Evolutionary conservation across 2,797 vertebrate genomes (phyloP), one percentile per base, ranked within the genome.

Genomic region (Ctenosaura bakeri): DNA sequence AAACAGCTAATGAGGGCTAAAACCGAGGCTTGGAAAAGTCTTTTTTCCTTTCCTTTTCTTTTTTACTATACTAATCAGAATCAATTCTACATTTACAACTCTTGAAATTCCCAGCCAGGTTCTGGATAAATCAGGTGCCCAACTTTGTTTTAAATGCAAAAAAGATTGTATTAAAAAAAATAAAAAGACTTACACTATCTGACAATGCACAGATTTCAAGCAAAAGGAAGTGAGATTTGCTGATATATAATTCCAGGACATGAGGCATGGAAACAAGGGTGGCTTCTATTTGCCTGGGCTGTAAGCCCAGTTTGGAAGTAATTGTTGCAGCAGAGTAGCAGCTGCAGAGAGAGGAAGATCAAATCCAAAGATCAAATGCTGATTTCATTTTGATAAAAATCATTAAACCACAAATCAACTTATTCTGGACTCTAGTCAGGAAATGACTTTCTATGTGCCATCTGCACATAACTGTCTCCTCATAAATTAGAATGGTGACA

Each of bases 381-480:
- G 96, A 96, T 96, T 97, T 96, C 95, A 96, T 96, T 96, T 94
- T 94, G 95, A 96, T 97, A 96, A 96, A 96, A 97, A 96, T 96
- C 92, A 97, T 96, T 96, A 97, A 96, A 95, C 95, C 90, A 94
- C 42, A 89, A 95, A 95, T 96, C 96, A 96, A 94, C 95, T 95
- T 91, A 93, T 90, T 93, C 32, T 91, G 90, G 93, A 93, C 93
- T 93, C 86, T 50, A 76, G 93, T 93, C 94, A 95, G 95, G 93
- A 95, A 95, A 96, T 95, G 94, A 94, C 93, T 96, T 92, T 74
- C 92, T 90, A 81, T 93, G 74, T 92, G 87, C 95, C 94, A 94
- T 95, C 94, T 94, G 94, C 92, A 94, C 90, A 89, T 90, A 95
- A 93, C 89, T 88, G 88, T 87, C 59, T 81, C 78, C 93, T 92